Base-by-base conservation (phyloP, 1,140 invertebrate species). In the Sycobia sp. region DNA sequence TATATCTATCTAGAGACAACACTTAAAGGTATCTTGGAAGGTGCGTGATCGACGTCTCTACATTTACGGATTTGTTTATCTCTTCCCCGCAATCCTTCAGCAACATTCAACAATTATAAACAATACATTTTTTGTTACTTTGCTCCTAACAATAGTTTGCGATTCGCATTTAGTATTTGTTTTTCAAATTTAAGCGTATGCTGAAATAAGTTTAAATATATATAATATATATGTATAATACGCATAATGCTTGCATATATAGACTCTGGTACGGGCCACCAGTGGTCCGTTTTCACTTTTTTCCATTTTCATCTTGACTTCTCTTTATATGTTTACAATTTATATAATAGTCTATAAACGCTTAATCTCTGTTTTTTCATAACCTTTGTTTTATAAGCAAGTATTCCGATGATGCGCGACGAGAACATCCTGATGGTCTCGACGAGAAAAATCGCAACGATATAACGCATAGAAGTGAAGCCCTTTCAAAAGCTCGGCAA, bases 1-100 rank as follows among this genome's bases (percentile, higher is more conserved):
- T 66, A 69, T 65, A 72, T 63, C 65, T 72, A 73, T 68, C 63
- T 72, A 71, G 67, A 74, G 69, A 73, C 61, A 71, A 72, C 66
- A 67, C 53, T 64, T 69, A 66, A 55, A 62, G 60, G 36, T 70
- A 69, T 72, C 56, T 16, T 66, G 68, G 65, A 73, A 69, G 60
- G 69, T 72, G 67, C 60, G 11, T 71, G 16, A 65, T 65, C 23
- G 38, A 39, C 49, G 23, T 58, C 29, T 43, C 47, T 58, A 54
- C 49, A 50, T 16, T 51, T 38, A 57, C 49, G 39, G 62, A 44
- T 68, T 67, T 53, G 47, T 16, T 50, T 44, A 62, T 55, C 39
- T 61, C 27, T 25, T 14, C 36, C 23, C 34, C 14, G 59, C 29
- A 47, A 53, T 55, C 32, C 47, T 13, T 49, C 47, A 41, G 55